Conservation (phyloP, 2,888 invertebrate species). For the Carcina quercana region DNA sequence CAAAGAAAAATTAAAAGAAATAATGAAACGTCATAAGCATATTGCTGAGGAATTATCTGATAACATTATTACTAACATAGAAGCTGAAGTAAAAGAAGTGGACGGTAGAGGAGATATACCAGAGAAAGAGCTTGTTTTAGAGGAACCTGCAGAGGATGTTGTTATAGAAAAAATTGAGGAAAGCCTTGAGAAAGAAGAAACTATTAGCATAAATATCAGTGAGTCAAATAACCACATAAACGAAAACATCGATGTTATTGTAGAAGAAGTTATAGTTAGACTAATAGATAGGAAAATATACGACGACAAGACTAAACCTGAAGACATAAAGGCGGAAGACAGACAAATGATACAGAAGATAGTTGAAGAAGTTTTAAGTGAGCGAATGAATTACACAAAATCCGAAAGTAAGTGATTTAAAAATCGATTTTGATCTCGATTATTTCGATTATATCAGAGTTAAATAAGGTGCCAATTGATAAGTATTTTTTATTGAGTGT, state of each 20-base stretch:
- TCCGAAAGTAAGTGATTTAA: slow-evolving; percentile 25
- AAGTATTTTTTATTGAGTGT: too few species aligned
- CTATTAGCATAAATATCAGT: neutral
- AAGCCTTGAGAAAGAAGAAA: neutral
- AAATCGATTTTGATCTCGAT: slow-evolving; percentile 5
- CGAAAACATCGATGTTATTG: slow-evolving; percentile 58
- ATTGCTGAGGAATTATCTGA: slow-evolving; percentile 50
- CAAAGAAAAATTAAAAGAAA: slow-evolving; percentile 64
- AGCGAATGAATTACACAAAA: slow-evolving; percentile 53
- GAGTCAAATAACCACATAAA: slow-evolving; percentile 24
- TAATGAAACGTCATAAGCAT: slow-evolving; percentile 65
- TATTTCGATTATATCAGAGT: neutral
- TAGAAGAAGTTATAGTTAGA: slow-evolving; percentile 62
- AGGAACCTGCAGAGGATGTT: slow-evolving; percentile 9
- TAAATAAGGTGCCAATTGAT: too few species aligned
- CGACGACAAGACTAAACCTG: slow-evolving; percentile 66
- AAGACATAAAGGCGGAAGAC: slow-evolving; percentile 60
- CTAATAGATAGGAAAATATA: slow-evolving; percentile 69
- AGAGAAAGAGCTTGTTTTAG: slow-evolving; percentile 26
- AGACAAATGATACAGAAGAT: slow-evolving; percentile 61
- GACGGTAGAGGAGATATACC: slow-evolving; percentile 51
- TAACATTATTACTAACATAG: slow-evolving; percentile 26
- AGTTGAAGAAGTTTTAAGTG: slow-evolving; percentile 61
- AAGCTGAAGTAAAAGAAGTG: slow-evolving; percentile 24
- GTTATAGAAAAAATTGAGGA: slow-evolving; percentile 5